Percentiles rank a stretch among this genome's conserved stretches.
Conservation (phyloP, 2,797 vertebrate genomes). For the Buceros bicornis region DNA sequence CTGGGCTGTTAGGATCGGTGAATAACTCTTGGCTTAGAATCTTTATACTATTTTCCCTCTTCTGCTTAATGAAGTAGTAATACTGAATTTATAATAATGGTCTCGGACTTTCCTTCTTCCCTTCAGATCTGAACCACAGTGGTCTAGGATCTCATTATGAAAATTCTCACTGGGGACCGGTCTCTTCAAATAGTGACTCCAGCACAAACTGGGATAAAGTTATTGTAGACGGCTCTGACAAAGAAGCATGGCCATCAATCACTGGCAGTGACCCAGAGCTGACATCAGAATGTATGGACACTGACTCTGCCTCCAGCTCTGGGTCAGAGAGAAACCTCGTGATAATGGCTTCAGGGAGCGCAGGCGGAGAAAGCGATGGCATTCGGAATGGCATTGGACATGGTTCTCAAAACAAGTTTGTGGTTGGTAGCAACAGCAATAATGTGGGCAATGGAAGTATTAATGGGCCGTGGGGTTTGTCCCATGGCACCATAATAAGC, state of each 20-base stretch:
- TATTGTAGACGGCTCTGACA: slow-evolving; percentile 90
- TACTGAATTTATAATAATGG: neutral
- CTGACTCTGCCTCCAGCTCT: slow-evolving; percentile 92
- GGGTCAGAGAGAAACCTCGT: slow-evolving; percentile 92
- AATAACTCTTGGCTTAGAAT: neutral
- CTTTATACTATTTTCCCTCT: neutral
- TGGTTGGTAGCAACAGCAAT: slow-evolving; percentile 91
- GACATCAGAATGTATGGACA: slow-evolving; percentile 94
- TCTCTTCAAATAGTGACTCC: slow-evolving; percentile 91
- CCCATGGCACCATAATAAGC: slow-evolving; percentile 85
- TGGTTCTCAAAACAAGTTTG: slow-evolving; percentile 83
- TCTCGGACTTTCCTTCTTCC: slow-evolving; percentile 57
- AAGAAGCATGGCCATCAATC: slow-evolving; percentile 93
- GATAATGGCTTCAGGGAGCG: slow-evolving; percentile 85
- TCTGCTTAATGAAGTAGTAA: neutral
- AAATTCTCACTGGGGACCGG: slow-evolving; percentile 92
- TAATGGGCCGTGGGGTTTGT: slow-evolving; percentile 86
- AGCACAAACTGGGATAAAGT: slow-evolving; percentile 95
- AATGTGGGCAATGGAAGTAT: slow-evolving; percentile 90
- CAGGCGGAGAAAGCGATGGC: slow-evolving; percentile 84
- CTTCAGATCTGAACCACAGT: slow-evolving; percentile 91
- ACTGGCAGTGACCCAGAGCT: slow-evolving; percentile 92
- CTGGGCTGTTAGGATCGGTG: neutral
- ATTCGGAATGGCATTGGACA: slow-evolving; percentile 85
- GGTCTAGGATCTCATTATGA: slow-evolving; percentile 96